Base-by-base conservation (phyloP, 2,888 invertebrate species). In the Mesochorus sp. region DNA sequence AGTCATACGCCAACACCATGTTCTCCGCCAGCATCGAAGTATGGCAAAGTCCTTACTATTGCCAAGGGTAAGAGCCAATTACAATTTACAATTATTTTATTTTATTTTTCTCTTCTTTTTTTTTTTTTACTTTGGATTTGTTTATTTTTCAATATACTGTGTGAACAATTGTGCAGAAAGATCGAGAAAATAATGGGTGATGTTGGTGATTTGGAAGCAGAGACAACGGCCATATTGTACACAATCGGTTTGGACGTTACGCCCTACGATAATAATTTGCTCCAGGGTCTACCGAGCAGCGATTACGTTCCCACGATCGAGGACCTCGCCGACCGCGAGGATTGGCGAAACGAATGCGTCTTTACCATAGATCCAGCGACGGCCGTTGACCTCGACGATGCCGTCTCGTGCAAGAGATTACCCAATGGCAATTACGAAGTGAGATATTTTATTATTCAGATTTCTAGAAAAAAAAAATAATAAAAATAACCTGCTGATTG, bases 341-440 rank as follows among this genome's bases (percentile, higher is more conserved):
- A 95, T 88, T 93, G 94, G 83, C 93, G 96, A 42, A 92, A 93
- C 10, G 92, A 95, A 75, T 97, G 97, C 87, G 92, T 98, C 67
- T 98, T 99, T 88, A 98, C 98, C 0, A 98, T 99, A 82, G 99
- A 99, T 92, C 99, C 99, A 2, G 92, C 93, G 28, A 97, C 97
- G 51, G 98, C 98, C 1, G 93, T 96, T 66, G 99, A 99, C 92
- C 93, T 99, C 86, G 99, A 99, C 89, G 99, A 99, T 92, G 98
- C 98, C 0, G 91, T 99, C 6, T 98, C 97, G 8, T 95, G 96
- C 84, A 94, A 93, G 85, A 89, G 92, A 80, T 90, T 98, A 28
- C 92, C 93, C 1, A 95, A 96, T 91, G 96, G 95, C 3, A 94
- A 94, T 87, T 96, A 93, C 88, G 94, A 96, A 91, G 92, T 89